A percentile compares a stretch with the other conserved stretches of the same genome.
These are phyloP conservation scores for Nesidiocoris tenuis DNA, from an alignment of 2,888 invertebrate species.

Conservation along the genomic window DNA sequence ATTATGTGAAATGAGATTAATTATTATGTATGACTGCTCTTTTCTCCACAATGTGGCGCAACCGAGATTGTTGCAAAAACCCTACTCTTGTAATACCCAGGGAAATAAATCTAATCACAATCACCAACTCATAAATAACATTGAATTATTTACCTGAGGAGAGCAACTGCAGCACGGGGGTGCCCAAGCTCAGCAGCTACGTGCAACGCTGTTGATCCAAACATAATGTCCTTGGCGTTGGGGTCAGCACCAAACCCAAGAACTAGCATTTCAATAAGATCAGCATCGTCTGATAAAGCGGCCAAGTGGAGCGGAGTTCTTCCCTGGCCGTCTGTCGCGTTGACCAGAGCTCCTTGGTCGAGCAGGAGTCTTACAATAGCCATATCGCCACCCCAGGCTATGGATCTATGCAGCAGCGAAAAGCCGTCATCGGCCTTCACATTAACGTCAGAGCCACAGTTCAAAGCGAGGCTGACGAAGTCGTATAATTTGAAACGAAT, in stretches of 20 bases:
- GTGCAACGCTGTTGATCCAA: not conserved
- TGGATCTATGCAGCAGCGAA: not conserved
- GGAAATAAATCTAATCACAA: no score
- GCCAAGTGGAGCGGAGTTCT: slow-evolving; percentile 12
- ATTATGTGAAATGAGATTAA: no score
- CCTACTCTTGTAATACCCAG: no score
- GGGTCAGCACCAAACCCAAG: slow-evolving; percentile 3
- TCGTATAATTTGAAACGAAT: not conserved
- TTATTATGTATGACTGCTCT: not conserved
- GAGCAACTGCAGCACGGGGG: not conserved
- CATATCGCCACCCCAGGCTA: not conserved
- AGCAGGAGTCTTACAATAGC: not conserved
- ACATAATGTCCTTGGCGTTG: not conserved
- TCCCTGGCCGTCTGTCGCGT: not conserved
- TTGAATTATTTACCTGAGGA: slow-evolving; percentile 8
- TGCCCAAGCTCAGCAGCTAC: not conserved
- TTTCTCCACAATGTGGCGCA: no score
- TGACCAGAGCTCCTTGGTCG: slow-evolving; percentile 14
- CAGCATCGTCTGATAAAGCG: not conserved
- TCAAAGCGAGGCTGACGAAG: slow-evolving; percentile 4
- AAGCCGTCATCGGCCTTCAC: slow-evolving; percentile 2
- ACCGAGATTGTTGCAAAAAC: no score
- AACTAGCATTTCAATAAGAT: slow-evolving; percentile 4
- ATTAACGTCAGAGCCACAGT: slow-evolving; percentile 3
- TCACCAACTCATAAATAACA: no score